Evolutionary conservation across 1,140 invertebrate genomes (phyloP).

Genomic region (Steinernema feltiae): DNA sequence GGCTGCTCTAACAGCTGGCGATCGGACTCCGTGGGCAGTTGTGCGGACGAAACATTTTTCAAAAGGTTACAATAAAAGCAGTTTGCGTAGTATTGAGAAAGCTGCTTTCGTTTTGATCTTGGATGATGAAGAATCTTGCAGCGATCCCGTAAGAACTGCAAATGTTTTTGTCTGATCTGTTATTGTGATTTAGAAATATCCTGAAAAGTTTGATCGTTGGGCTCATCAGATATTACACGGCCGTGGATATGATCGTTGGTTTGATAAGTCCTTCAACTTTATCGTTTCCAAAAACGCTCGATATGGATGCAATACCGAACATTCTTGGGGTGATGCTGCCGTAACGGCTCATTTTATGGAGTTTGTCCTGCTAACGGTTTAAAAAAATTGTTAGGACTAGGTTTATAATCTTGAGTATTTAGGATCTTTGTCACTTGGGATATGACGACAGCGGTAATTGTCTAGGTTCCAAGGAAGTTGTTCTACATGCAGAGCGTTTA

Average conservation of each 20-base stretch:
- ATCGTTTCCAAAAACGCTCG: conserved; percentile 84
- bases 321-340: conserved; percentile 64
- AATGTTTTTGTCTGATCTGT: not conserved
- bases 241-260: conserved; percentile 93
- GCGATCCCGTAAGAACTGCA: conserved; percentile 67
- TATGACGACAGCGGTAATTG: conserved; percentile 42
- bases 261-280: conserved; percentile 97
- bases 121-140: conserved; percentile 77
- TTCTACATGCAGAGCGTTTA: conserved; percentile 42
- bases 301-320: conserved; percentile 69
- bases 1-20: conserved; percentile 83
- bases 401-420: too few species aligned
- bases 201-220: conserved; percentile 75
- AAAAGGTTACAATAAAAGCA: conserved; percentile 77
- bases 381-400: not conserved
- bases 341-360: conserved; percentile 64
- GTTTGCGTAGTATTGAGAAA: conserved; percentile 83
- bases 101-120: conserved; percentile 84
- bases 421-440: conserved; percentile 50
- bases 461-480: conserved; percentile 27
- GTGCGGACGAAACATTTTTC: conserved; percentile 67
- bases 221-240: conserved; percentile 82
- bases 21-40: conserved; percentile 80
- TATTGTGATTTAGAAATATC: conserved; percentile 67
- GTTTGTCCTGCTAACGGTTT: conserved; percentile 41